phyloP scores from a whole-genome alignment of 2,888 invertebrate genomes.

The Eueremaeus valkanovi region DNA sequence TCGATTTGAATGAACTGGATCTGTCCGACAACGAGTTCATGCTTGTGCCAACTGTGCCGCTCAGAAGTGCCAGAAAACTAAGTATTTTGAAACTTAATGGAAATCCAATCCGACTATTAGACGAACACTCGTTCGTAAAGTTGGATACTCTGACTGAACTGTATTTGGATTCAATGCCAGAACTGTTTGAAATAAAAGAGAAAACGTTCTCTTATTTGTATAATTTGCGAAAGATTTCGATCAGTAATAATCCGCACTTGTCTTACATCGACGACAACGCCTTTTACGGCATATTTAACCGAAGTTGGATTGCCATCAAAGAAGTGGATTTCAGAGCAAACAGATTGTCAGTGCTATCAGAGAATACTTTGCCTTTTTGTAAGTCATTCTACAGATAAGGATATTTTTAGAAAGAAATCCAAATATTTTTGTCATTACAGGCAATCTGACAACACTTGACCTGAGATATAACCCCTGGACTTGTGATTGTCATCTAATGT shows the following conservation, averaged over 20 bases:
- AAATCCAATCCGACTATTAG: constrained; percentile 38
- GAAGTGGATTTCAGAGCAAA: constrained; percentile 38
- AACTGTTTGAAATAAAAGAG: constrained; percentile 37
- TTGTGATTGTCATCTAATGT: constrained; percentile 44
- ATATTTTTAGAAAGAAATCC: neutral
- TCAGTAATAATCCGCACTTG: constrained; percentile 35
- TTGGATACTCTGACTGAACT: constrained; percentile 26
- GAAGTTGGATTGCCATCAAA: constrained; percentile 31
- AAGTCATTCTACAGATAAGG: neutral
- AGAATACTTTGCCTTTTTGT: constrained; percentile 39
- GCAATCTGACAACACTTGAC: constrained; percentile 41
- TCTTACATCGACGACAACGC: constrained; percentile 33
- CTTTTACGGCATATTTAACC: constrained; percentile 37
- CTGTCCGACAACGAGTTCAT: constrained; percentile 39
- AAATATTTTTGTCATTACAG: neutral
- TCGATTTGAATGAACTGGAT: constrained; percentile 36
- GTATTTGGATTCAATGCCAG: constrained; percentile 37
- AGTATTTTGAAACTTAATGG: constrained; percentile 29
- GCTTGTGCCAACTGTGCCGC: constrained; percentile 15
- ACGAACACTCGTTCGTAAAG: constrained; percentile 37
- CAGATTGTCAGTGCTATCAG: neutral
- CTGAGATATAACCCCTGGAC: constrained; percentile 45
- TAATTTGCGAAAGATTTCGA: constrained; percentile 21
- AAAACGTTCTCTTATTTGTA: constrained; percentile 39
- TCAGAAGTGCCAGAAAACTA: constrained; percentile 9